Evolutionary conservation across 2,888 invertebrate genomes (phyloP).

Genomic region (Disparrhopalites patrizii): DNA sequence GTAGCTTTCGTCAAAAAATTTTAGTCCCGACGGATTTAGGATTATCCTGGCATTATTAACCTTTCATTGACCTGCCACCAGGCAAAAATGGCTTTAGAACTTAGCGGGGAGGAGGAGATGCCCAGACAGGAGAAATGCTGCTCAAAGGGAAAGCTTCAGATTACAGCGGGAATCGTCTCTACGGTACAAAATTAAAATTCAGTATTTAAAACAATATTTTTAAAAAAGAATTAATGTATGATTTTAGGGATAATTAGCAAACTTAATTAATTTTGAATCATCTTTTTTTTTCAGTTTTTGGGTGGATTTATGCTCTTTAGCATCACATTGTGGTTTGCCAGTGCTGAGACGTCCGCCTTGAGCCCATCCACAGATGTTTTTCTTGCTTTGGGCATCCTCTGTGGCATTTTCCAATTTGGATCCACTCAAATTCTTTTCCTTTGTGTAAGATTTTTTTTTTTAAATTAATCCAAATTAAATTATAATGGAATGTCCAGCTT

Average conservation of each 20-base stretch:
- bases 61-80: no score
- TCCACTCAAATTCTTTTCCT: not conserved
- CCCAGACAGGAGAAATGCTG: no score
- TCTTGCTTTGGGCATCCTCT: not conserved
- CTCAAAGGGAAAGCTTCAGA: no score
- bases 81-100: no score
- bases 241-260: no score
- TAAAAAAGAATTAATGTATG: no score
- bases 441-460: not conserved
- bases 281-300: not conserved
- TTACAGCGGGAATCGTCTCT: no score
- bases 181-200: not conserved
- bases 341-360: not conserved
- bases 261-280: not conserved
- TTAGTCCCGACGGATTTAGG: no score
- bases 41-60: no score
- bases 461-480: not conserved
- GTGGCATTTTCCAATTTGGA: conserved; percentile 3
- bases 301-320: not conserved
- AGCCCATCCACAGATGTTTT: not conserved
- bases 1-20: no score
- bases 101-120: no score
- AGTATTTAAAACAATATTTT: no score
- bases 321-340: not conserved
- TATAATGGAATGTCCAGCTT: not conserved